Conservation (phyloP, 2,888 invertebrate genomes). For the Timema podura region DNA sequence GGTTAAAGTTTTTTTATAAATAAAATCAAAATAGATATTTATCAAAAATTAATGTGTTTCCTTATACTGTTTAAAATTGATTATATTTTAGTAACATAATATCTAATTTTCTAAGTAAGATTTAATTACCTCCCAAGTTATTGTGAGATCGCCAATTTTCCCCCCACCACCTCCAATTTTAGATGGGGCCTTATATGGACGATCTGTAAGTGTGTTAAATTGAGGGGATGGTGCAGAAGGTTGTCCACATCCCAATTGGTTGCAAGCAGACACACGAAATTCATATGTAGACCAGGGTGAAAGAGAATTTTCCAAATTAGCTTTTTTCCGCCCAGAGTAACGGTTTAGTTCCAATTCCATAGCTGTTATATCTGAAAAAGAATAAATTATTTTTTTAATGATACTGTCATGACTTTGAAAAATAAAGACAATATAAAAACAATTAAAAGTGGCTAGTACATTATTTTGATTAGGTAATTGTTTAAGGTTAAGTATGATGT, state of each 20-base stretch:
- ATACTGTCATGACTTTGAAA: neutral
- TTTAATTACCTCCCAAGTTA: conserved; percentile 67
- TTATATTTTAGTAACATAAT: neutral
- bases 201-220: conserved; percentile 76
- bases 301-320: conserved; percentile 62
- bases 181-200: conserved; percentile 70
- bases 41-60: no score
- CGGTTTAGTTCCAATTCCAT: conserved; percentile 67
- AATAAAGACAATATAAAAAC: no score
- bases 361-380: conserved; percentile 47
- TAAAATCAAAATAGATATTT: no score
- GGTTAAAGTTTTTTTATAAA: no score
- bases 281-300: conserved; percentile 88
- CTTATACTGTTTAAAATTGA: no score
- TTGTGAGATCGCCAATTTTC: conserved; percentile 89
- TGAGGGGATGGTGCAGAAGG: conserved; percentile 82
- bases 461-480: no score
- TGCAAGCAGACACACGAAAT: conserved; percentile 85
- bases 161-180: conserved; percentile 92
- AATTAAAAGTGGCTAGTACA: no score
- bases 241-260: conserved; percentile 74
- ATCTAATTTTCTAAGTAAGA: neutral
- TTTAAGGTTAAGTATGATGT: no score
- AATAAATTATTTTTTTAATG: conserved; percentile 16
- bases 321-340: conserved; percentile 73